A percentile compares a stretch with the other conserved stretches of the same genome.
These are phyloP conservation scores for Acheta domesticus DNA, from an alignment of 2,888 invertebrate species.

Conservation along the genomic window DNA sequence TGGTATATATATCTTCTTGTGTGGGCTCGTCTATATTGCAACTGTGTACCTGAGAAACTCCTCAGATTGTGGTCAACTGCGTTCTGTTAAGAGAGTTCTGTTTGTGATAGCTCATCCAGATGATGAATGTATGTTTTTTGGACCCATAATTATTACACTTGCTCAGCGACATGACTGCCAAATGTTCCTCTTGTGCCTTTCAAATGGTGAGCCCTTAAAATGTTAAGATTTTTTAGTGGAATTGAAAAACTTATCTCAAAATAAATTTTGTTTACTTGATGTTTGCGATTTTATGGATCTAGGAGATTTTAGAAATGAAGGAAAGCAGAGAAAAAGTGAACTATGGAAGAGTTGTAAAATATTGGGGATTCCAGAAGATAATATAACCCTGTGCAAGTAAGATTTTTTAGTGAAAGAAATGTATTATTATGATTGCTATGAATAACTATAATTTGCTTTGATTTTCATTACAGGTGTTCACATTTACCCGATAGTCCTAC, in stretches of 20 bases:
- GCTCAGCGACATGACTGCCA: conserved; percentile 60
- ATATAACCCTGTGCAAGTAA: conserved; percentile 63
- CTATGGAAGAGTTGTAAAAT: conserved; percentile 74
- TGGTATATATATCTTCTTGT: conserved; percentile 54
- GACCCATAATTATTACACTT: conserved; percentile 77
- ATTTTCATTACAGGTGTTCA: conserved; percentile 56
- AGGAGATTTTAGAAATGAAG: conserved; percentile 68
- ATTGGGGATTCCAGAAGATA: conserved; percentile 73
- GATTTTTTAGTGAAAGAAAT: conserved; percentile 34
- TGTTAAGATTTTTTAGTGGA: not conserved
- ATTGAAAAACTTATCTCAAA: not conserved
- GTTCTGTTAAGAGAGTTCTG: conserved; percentile 62
- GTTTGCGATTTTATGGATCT: conserved; percentile 19
- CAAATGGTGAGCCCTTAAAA: conserved; percentile 61
- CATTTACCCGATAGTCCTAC: conserved; percentile 73
- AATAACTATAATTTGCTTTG: not conserved
- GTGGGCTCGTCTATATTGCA: conserved; percentile 50
- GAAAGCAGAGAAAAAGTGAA: conserved; percentile 67
- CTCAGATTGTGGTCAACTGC: conserved; percentile 49
- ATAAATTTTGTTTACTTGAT: conserved; percentile 33
- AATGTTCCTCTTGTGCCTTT: conserved; percentile 80
- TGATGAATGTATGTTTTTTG: conserved; percentile 99
- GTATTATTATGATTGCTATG: not conserved
- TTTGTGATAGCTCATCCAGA: conserved; percentile 94
- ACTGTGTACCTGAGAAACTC: conserved; percentile 46